Evolutionary conservation across 1,140 invertebrate species (phyloP).

Genomic region (Scaptomyza montana): DNA sequence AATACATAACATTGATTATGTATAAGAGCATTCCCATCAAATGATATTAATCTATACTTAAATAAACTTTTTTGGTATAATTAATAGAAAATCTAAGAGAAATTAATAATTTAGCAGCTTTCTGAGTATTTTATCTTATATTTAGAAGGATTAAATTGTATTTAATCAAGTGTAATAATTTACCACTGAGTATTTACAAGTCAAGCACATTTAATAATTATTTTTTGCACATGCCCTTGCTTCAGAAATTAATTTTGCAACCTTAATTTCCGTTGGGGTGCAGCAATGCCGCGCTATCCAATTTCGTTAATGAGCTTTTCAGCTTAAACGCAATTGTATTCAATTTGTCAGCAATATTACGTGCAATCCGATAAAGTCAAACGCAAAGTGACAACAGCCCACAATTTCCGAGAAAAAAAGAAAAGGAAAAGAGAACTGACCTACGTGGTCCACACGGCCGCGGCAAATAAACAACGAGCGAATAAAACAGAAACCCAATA

Average conservation of each 20-base stretch:
- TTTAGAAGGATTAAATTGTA: no score
- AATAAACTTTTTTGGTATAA: no score
- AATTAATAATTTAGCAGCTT: no score
- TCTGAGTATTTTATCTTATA: no score
- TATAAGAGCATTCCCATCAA: neutral
- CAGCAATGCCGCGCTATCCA: slow-evolving; percentile 50
- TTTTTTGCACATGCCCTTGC: slow-evolving; percentile 41
- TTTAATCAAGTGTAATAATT: no score
- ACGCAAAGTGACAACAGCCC: slow-evolving; percentile 64
- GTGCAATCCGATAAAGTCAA: slow-evolving; percentile 75
- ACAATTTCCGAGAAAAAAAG: slow-evolving; percentile 6
- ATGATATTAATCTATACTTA: no score
- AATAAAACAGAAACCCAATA: slow-evolving; percentile 74
- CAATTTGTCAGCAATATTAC: slow-evolving; percentile 78
- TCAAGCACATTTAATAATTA: neutral
- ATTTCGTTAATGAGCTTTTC: slow-evolving; percentile 81
- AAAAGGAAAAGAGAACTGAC: slow-evolving; percentile 26
- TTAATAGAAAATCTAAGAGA: no score
- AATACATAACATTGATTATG: neutral
- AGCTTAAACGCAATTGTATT: slow-evolving; percentile 79
- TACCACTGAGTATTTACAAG: neutral
- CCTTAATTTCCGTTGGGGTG: slow-evolving; percentile 44
- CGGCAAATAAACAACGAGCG: slow-evolving; percentile 62
- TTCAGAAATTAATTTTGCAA: slow-evolving; percentile 58
- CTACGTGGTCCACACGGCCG: slow-evolving; percentile 20